Evolutionary conservation across 2,113 vertebrate species (phyloP), one percentile per base, ranked within the genome.

Genomic region (Oncorhynchus keta): DNA sequence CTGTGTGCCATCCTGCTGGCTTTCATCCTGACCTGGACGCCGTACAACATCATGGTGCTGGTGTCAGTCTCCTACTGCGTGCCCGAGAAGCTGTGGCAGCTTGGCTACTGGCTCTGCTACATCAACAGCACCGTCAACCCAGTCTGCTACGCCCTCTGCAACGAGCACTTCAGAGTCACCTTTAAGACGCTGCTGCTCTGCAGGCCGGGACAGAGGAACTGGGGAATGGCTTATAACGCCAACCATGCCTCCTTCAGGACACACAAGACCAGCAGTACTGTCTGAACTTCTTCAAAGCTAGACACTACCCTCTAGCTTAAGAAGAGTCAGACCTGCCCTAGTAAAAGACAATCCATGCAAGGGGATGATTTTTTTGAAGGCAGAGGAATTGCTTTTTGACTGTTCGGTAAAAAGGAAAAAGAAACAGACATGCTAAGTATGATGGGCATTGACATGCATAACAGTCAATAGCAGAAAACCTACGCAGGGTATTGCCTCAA

Each of bases 11-110:
- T 95, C 81, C 85, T 95, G 74, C 74, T 95, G 83, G 94, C 93
- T 28, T 95, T 95, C 83, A 94, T 95, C 81, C 78, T 95, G 70
- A 95, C 94, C 48, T 95, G 94, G 94, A 93, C 92, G 0, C 94
- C 94, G 0, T 95, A 95, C 84, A 95, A 95, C 87, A 94, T 95
- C 88, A 94, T 95, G 93, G 94, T 95, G 90, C 88, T 95, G 83
- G 93, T 94, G 67, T 95, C 94, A 20, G 90, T 93, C 4, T 95
- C 94, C 77, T 94, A 90, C 78, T 93, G 92, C 0, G 89, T 95
- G 16, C 94, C 94, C 0, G 87, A 84, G 22, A 91, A 84, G 49
- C 85, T 95, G 59, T 95, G 94, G 94, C 90, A 94, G 71, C 84
- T 95, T 75, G 94, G 94, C 70, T 95, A 95, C 86, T 95, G 94